Conservation (phyloP, 2,888 invertebrate species). For the Bhutanitis thaidina region DNA sequence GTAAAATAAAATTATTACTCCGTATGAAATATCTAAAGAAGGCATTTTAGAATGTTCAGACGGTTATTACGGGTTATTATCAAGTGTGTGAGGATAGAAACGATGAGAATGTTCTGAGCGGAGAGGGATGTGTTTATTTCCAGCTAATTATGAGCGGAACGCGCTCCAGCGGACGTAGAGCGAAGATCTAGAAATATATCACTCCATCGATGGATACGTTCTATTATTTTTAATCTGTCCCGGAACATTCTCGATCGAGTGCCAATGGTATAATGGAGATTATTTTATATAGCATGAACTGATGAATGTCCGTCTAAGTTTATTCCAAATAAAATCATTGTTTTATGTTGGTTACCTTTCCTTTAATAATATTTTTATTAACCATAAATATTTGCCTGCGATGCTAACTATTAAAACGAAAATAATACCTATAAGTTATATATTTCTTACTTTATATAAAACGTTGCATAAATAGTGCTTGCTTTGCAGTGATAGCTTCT, state of each 20-base stretch:
- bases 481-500: too few species aligned
- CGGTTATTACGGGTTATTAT: constrained; percentile 18
- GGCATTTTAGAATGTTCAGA: constrained; percentile 18
- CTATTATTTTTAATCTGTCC: constrained; percentile 18
- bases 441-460: too few species aligned
- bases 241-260: not conserved
- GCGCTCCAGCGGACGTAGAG: constrained; percentile 29
- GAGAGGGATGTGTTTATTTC: constrained; percentile 50
- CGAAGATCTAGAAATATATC: constrained; percentile 29
- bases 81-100: constrained; percentile 33
- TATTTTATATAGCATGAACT: not conserved
- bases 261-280: not conserved
- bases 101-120: constrained; percentile 27
- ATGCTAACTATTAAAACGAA: too few species aligned
- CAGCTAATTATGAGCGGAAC: constrained; percentile 48
- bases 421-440: too few species aligned
- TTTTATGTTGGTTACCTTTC: too few species aligned
- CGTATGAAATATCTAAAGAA: not conserved
- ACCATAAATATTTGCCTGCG: too few species aligned
- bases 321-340: too few species aligned
- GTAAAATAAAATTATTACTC: too few species aligned
- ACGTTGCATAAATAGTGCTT: too few species aligned
- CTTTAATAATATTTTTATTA: too few species aligned
- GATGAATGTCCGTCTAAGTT: too few species aligned
- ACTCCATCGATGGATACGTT: constrained; percentile 20